A percentile compares a stretch with the other conserved stretches of the same genome.
phyloP scores from a whole-genome alignment of 37 sponge, comb jelly and placozoan species.

The Lycopodina hypogea region DNA sequence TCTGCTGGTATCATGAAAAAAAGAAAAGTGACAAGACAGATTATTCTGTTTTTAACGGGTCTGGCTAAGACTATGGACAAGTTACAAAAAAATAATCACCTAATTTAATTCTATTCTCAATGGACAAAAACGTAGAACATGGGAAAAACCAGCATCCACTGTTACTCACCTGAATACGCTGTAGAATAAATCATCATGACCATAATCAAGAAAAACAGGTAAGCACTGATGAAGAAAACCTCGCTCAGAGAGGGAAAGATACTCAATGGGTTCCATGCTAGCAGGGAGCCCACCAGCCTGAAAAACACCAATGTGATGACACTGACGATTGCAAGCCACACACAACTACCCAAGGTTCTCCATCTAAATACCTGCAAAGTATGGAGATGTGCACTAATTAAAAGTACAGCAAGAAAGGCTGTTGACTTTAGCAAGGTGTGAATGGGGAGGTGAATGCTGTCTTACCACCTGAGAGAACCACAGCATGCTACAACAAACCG shows the following conservation, averaged over 20 bases:
- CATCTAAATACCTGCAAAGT: conserved; percentile 46
- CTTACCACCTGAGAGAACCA: conserved; percentile 35
- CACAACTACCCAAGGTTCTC: conserved; percentile 30
- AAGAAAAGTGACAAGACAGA: too few species aligned
- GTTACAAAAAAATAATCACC: too few species aligned
- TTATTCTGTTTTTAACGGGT: too few species aligned
- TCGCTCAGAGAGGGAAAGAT: background rate
- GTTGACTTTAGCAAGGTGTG: background rate
- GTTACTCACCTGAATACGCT: conserved; percentile 6
- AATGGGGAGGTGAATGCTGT: background rate
- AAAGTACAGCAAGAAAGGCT: background rate
- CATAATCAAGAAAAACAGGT: background rate
- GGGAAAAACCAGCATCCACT: background rate
- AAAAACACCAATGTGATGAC: conserved; percentile 16
- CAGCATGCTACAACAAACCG: background rate
- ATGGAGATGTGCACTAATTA: background rate
- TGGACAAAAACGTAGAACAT: too few species aligned
- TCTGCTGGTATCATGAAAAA: too few species aligned
- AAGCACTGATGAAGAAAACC: background rate
- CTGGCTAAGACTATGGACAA: too few species aligned
- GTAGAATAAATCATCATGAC: conserved; percentile 3
- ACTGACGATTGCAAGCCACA: conserved; percentile 32
- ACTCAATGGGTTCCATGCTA: conserved; percentile 9
- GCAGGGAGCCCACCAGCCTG: conserved; percentile 4
- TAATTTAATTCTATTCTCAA: too few species aligned